phyloP scores from a whole-genome alignment of 2,797 vertebrate genomes.

The Lophotriccus pileatus region DNA sequence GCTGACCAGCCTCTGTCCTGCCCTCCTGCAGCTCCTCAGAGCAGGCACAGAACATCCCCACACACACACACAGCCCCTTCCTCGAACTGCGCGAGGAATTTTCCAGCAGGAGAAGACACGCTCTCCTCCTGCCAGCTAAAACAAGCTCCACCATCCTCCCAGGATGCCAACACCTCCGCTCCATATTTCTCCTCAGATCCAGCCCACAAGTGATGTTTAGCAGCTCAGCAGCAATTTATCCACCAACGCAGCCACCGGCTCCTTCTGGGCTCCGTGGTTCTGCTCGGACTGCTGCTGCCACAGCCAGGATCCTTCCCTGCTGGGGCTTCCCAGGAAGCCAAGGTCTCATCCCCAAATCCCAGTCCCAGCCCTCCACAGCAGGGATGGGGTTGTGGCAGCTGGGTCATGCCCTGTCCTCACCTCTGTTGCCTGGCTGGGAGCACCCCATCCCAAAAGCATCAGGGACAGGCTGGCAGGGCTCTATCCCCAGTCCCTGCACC shows the following conservation, averaged over 20 bases:
- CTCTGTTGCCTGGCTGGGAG: neutral
- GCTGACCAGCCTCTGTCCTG: neutral
- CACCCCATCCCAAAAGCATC: neutral
- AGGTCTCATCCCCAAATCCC: neutral
- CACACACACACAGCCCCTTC: neutral
- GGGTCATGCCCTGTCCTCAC: neutral
- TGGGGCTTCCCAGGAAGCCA: neutral
- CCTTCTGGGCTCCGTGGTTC: fast-evolving
- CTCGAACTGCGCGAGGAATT: neutral
- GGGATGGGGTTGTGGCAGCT: neutral
- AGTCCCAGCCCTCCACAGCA: neutral
- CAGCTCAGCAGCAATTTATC: neutral
- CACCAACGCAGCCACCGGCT: neutral
- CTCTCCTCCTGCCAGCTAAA: neutral
- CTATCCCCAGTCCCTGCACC: neutral
- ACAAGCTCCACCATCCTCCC: neutral
- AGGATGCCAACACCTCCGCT: neutral
- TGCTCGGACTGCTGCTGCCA: neutral
- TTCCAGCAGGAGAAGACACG: neutral
- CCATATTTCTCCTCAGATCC: neutral
- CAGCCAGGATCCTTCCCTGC: neutral
- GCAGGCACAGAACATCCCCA: neutral
- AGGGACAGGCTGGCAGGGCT: neutral
- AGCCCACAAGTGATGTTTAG: neutral
- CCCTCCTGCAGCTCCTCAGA: neutral